Conservation (phyloP, 2,113 vertebrate species). For the Cygnus atratus region DNA sequence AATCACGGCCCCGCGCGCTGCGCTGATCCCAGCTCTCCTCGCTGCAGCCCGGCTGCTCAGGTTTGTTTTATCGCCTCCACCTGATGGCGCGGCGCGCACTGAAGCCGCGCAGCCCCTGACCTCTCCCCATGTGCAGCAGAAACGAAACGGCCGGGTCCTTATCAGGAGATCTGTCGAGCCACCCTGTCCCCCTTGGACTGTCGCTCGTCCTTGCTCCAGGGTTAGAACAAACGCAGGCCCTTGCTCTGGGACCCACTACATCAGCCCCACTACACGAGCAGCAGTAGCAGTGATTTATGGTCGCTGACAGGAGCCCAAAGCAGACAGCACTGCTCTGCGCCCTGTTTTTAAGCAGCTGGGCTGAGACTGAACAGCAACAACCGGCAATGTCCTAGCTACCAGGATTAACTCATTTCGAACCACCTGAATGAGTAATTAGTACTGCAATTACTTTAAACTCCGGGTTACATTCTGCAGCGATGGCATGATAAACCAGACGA, state of each 20-base stretch:
- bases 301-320: not conserved
- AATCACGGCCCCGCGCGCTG: not conserved
- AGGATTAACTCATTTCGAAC: constrained; percentile 47
- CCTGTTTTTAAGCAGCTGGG: not conserved
- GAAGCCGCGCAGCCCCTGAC: not conserved
- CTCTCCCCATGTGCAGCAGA: not conserved
- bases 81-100: accelerated
- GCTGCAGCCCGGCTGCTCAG: not conserved
- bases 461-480: constrained; percentile 29
- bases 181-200: not conserved
- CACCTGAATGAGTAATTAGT: constrained; percentile 51
- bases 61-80: not conserved
- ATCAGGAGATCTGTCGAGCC: not conserved
- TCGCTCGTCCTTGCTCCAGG: not conserved
- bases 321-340: not conserved
- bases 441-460: constrained; percentile 59
- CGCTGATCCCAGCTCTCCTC: not conserved
- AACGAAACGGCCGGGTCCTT: not conserved
- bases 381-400: not conserved
- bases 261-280: not conserved
- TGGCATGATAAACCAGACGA: constrained; percentile 34
- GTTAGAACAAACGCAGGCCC: not conserved
- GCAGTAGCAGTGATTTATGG: not conserved
- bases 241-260: not conserved
- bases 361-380: constrained; percentile 26